Conservation (phyloP, 2,113 vertebrate genomes). For the Elanus axillaris region DNA sequence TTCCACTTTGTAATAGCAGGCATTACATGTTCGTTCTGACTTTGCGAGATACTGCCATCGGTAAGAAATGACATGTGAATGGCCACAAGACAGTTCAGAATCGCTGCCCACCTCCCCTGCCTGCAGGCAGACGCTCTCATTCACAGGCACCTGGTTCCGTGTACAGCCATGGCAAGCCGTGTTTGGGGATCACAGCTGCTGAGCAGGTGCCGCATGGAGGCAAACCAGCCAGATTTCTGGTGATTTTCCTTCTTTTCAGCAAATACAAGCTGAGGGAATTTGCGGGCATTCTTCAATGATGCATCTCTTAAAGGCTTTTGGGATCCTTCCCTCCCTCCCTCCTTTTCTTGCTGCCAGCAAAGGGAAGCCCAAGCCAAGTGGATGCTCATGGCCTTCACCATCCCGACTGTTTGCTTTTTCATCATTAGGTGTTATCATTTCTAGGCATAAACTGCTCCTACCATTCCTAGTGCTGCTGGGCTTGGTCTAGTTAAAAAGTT, state of each 20-base stretch:
- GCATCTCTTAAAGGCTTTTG: not conserved
- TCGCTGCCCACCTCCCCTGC: not conserved
- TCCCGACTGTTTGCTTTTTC: rapidly evolving
- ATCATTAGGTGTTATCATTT: not conserved
- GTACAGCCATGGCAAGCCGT: rapidly evolving
- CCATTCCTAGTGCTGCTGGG: not conserved
- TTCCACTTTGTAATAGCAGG: not conserved
- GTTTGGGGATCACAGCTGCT: not conserved
- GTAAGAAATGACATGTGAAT: not conserved
- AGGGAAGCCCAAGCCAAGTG: not conserved
- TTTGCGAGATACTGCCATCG: not conserved
- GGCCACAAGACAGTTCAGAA: rapidly evolving
- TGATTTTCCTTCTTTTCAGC: not conserved
- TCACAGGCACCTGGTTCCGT: rapidly evolving
- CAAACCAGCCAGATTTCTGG: not conserved
- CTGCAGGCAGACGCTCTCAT: not conserved
- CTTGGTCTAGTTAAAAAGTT: not conserved
- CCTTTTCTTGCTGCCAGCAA: not conserved
- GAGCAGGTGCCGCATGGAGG: not conserved
- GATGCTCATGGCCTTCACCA: not conserved
- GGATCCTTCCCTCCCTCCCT: not conserved
- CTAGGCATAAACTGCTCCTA: not conserved
- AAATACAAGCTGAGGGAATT: not conserved
- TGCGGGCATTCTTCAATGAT: not conserved
- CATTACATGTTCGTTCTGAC: too few relatives aligned